Evolutionary conservation across 2,888 invertebrate genomes (phyloP).

Genomic region (Fragum fragum): DNA sequence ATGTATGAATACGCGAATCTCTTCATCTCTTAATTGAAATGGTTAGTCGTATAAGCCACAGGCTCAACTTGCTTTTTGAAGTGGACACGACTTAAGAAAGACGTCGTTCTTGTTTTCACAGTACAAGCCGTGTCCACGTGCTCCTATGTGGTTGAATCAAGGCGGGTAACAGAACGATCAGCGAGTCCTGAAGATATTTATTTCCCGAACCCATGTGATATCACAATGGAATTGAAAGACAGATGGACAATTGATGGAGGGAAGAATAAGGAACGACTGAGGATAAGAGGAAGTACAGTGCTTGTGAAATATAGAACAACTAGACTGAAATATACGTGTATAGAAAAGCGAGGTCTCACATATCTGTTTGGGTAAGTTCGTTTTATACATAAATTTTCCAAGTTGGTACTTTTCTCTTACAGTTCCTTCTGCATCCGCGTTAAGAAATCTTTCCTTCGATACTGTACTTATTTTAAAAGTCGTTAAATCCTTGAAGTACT

Average conservation of each 20-base stretch:
- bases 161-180: slow-evolving; percentile 48
- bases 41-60: too few species aligned
- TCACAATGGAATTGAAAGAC: slow-evolving; percentile 58
- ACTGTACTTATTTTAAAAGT: too few species aligned
- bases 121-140: slow-evolving; percentile 37
- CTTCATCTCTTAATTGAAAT: too few species aligned
- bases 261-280: slow-evolving; percentile 51
- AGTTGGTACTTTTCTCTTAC: too few species aligned
- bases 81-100: too few species aligned
- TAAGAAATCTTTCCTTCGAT: too few species aligned
- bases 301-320: slow-evolving; percentile 57
- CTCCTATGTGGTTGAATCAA: slow-evolving; percentile 52
- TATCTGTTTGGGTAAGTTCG: slow-evolving; percentile 55
- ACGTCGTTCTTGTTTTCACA: slow-evolving; percentile 28
- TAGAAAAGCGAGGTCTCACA: slow-evolving; percentile 57
- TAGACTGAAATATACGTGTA: slow-evolving; percentile 47
- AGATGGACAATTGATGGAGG: slow-evolving; percentile 66
- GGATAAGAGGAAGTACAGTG: slow-evolving; percentile 67
- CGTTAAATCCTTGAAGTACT: too few species aligned
- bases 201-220: slow-evolving; percentile 60
- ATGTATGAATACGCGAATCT: too few species aligned
- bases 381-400: too few species aligned
- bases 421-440: too few species aligned
- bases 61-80: too few species aligned
- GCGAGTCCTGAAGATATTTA: slow-evolving; percentile 26